A percentile compares a stretch with the other conserved stretches of the same genome.
phyloP scores from a whole-genome alignment of 2,113 vertebrate species.

The Percina caprodes region DNA sequence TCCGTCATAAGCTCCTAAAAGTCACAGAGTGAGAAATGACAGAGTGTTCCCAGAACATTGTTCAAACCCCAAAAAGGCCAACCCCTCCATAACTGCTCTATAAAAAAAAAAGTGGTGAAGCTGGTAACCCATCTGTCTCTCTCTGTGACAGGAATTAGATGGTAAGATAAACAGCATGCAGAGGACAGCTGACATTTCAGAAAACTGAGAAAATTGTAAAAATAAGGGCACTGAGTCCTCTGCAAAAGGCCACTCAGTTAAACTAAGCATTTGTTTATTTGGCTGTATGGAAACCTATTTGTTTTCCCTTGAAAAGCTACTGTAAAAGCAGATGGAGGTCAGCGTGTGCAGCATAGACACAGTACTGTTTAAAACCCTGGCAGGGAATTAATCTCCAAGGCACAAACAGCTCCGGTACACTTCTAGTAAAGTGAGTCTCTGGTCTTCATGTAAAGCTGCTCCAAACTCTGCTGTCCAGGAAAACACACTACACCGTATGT shows the following conservation, averaged over 20 bases:
- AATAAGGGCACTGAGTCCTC: slow-evolving; percentile 50
- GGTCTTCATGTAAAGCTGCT: background rate
- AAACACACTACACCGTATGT: background rate
- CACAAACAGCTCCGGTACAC: slow-evolving; percentile 13
- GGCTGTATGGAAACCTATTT: slow-evolving; percentile 49
- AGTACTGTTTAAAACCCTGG: slow-evolving; percentile 22
- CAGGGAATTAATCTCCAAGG: slow-evolving; percentile 30
- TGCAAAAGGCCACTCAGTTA: slow-evolving; percentile 78
- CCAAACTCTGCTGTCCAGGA: background rate
- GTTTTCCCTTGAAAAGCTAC: slow-evolving; percentile 42
- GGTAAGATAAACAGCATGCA: slow-evolving; percentile 75
- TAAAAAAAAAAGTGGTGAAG: slow-evolving; percentile 64
- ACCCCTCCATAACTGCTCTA: slow-evolving; percentile 69
- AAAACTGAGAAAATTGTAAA: slow-evolving; percentile 70
- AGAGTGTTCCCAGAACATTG: slow-evolving; percentile 74
- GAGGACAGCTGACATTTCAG: slow-evolving; percentile 79
- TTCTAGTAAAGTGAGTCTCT: background rate
- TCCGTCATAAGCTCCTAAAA: slow-evolving; percentile 82
- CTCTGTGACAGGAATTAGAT: slow-evolving; percentile 70
- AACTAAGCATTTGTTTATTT: slow-evolving; percentile 73
- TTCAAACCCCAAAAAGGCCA: slow-evolving; percentile 80
- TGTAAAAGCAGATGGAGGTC: slow-evolving; percentile 36
- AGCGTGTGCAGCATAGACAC: slow-evolving; percentile 1
- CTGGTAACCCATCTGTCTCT: slow-evolving; percentile 58
- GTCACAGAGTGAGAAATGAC: slow-evolving; percentile 80